A percentile compares a stretch with the other conserved stretches of the same genome.
phyloP scores from a whole-genome alignment of 2,113 vertebrate species.

The Oreochromis spilurus region DNA sequence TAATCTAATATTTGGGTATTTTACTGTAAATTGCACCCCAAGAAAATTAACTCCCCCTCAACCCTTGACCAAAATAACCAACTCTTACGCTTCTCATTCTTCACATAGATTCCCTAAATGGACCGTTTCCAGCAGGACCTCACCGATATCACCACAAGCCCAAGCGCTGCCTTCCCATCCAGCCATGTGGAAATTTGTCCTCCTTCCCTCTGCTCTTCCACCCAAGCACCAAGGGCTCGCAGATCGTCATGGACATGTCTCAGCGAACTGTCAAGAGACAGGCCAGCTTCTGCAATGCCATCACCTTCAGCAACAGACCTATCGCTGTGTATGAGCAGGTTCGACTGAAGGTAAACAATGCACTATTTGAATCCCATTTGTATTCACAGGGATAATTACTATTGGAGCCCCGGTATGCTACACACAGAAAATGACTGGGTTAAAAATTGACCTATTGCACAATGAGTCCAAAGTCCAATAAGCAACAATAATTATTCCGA shows the following conservation, averaged over 20 bases:
- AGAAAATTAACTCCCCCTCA: not conserved
- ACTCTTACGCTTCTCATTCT: not conserved
- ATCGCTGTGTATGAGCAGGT: conserved; percentile 92
- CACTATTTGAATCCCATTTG: not conserved
- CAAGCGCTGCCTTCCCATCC: conserved; percentile 83
- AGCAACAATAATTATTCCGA: not conserved
- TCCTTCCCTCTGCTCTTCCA: conserved; percentile 92
- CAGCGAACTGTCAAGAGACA: conserved; percentile 91
- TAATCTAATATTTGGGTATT: not conserved
- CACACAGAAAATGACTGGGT: not conserved
- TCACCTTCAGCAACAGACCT: conserved; percentile 94
- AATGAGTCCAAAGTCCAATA: not conserved
- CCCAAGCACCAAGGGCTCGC: conserved; percentile 91
- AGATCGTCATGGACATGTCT: conserved; percentile 92
- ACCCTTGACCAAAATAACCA: not conserved
- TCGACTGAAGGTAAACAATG: conserved; percentile 82
- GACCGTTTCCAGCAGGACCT: conserved; percentile 79
- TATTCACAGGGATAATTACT: not conserved
- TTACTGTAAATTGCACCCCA: not conserved
- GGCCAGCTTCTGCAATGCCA: conserved; percentile 96
- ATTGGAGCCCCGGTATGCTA: not conserved
- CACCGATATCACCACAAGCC: conserved; percentile 91
- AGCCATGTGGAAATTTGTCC: conserved; percentile 76
- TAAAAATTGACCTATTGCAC: not conserved
- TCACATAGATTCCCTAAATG: conserved; percentile 83